Percentiles rank a stretch among this genome's conserved stretches.
Evolutionary conservation across 2,113 vertebrate genomes (phyloP).

Genomic region (Lontra canadensis): DNA sequence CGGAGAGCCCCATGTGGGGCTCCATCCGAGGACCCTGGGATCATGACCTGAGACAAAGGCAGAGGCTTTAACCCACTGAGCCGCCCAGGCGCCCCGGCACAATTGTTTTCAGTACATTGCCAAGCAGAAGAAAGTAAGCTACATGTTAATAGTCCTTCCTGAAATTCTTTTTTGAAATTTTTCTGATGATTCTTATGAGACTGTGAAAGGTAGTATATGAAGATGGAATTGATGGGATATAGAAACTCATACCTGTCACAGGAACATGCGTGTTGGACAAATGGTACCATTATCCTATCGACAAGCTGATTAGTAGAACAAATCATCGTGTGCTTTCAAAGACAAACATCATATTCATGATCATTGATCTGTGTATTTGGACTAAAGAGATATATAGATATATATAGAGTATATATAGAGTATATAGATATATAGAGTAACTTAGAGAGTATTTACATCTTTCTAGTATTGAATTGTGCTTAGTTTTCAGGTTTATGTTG

Average conservation of each 20-base stretch:
- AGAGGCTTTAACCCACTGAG: no score
- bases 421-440: background rate
- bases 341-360: background rate
- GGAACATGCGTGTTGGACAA: background rate
- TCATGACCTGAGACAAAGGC: no score
- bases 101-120: background rate
- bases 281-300: background rate
- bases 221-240: background rate
- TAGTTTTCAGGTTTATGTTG: background rate
- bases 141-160: background rate
- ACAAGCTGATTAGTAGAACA: background rate
- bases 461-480: background rate
- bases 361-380: background rate
- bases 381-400: background rate
- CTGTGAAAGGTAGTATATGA: background rate
- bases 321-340: background rate
- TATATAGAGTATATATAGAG: no score
- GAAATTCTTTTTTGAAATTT: background rate
- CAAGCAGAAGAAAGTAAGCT: background rate
- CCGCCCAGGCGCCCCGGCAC: no score
- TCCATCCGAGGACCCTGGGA: no score
- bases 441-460: background rate
- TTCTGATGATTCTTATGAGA: background rate
- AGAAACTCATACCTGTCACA: background rate
- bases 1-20: no score